These are phyloP conservation scores for Drosophila prosaltans DNA, from an alignment of 1,140 invertebrate species.

Conservation along the genomic window DNA sequence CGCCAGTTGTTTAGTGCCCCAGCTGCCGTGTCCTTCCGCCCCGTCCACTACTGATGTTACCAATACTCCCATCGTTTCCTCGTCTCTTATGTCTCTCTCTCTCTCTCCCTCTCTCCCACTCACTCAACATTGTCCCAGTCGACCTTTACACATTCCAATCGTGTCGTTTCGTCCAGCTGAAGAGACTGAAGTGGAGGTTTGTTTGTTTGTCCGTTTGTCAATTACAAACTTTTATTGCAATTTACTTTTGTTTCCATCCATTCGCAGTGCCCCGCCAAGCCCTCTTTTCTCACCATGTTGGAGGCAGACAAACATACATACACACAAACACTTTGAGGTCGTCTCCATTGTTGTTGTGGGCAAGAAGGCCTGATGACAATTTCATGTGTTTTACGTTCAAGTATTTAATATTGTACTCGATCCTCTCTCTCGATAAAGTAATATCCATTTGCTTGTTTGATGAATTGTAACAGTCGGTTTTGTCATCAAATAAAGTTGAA, in stretches of 20 bases:
- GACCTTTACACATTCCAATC: constrained; percentile 28
- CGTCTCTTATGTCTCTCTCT: neutral
- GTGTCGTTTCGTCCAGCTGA: constrained; percentile 31
- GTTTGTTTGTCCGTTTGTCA: constrained; percentile 80
- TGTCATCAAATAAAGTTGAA: constrained; percentile 61
- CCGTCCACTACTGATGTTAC: too few relatives aligned
- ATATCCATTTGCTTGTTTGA: constrained; percentile 79
- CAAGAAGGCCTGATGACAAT: constrained; percentile 32
- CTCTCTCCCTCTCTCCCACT: constrained; percentile 1
- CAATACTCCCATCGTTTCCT: neutral
- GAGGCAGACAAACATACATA: too few relatives aligned
- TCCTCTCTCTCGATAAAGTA: constrained; percentile 63
- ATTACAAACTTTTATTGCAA: constrained; percentile 82
- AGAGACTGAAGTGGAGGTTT: constrained; percentile 72
- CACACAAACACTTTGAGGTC: constrained; percentile 56
- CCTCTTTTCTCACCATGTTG: constrained; percentile 16
- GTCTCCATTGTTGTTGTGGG: constrained; percentile 50
- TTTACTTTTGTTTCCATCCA: constrained; percentile 79
- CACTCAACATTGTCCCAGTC: constrained; percentile 32
- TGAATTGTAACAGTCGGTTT: constrained; percentile 70
- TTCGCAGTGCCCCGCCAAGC: constrained; percentile 29
- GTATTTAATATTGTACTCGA: constrained; percentile 79
- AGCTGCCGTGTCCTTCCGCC: constrained; percentile 33
- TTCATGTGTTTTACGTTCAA: constrained; percentile 70
- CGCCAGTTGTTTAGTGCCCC: constrained; percentile 73